A percentile compares a stretch with the other conserved stretches of the same genome.
Conservation (phyloP, 2,888 invertebrate species). For the Mesorhabditis sp. region DNA sequence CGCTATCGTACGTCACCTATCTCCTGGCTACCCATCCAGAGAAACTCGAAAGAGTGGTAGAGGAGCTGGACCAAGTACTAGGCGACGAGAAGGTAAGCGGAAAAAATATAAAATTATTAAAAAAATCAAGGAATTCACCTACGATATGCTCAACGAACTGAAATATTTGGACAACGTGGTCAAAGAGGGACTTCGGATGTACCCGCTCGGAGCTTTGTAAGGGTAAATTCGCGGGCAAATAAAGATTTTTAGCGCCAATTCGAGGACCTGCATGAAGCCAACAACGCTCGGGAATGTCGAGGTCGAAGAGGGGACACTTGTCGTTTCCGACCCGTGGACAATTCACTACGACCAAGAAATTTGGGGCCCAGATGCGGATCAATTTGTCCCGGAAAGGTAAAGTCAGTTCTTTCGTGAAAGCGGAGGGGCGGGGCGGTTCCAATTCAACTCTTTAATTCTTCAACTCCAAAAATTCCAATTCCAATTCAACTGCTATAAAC, state of each 20-base stretch:
- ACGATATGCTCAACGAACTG: conserved; percentile 40
- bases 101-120: not conserved
- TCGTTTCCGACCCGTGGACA: conserved; percentile 42
- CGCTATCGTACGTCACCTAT: conserved; percentile 61
- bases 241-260: conserved; percentile 33
- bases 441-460: no score
- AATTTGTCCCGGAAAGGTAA: conserved; percentile 49
- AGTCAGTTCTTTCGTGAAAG: no score
- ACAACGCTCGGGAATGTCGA: conserved; percentile 34
- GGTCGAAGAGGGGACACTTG: conserved; percentile 39
- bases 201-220: conserved; percentile 47
- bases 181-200: conserved; percentile 45
- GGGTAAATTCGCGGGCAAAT: conserved; percentile 12
- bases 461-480: no score
- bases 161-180: conserved; percentile 44
- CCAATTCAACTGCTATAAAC: no score
- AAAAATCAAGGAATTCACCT: conserved; percentile 21
- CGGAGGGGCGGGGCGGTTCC: no score
- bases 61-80: conserved; percentile 38
- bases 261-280: conserved; percentile 32
- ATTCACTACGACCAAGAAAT: conserved; percentile 44
- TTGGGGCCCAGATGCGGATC: conserved; percentile 50
- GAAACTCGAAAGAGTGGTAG: conserved; percentile 21
- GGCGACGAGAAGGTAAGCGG: conserved; percentile 20
- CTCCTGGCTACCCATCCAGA: conserved; percentile 58